Base-by-base conservation (phyloP, 1,140 invertebrate species). In the Homarus americanus region DNA sequence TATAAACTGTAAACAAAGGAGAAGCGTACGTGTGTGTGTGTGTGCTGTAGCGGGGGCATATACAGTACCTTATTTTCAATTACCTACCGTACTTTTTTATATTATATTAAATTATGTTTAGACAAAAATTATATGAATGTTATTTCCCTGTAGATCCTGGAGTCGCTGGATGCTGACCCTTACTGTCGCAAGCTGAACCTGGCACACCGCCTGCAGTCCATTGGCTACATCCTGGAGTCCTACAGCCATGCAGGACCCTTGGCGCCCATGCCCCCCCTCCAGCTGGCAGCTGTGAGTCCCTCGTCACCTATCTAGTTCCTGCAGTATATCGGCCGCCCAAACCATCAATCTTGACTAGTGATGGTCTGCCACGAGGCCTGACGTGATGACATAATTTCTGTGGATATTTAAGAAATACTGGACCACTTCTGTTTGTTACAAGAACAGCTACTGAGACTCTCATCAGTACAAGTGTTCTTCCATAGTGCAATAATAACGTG, bases 171-270 rank as follows among this genome's bases (percentile, higher is more conserved):
- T 94, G 96, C 95, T 92, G 97, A 98, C 94, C 95, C 96, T 7
- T 96, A 96, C 93, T 97, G 97, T 94, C 96, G 97, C 93, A 97
- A 98, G 94, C 96, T 97, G 95, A 97, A 98, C 94, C 95, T 98
- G 94, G 96, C 97, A 91, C 97, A 97, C 94, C 97, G 97, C 95
- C 95, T 98, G 94, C 97, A 98, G 94, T 98, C 97, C 94, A 97
- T 98, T 93, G 97, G 97, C 80, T 98, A 97, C 94, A 98, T 97
- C 89, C 96, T 98, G 93, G 97, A 98, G 82, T 91, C 92, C 7
- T 93, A 91, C 91, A 91, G 90, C 80, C 92, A 93, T 69, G 86
- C 93, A 72, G 79, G 93, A 80, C 91, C 93, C 91, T 86, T 93
- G 78, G 87, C 93, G 85, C 87, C 92, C 89, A 84, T 94, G 93